phyloP scores from a whole-genome alignment of 2,113 vertebrate species.

The Coregonus clupeaformis region DNA sequence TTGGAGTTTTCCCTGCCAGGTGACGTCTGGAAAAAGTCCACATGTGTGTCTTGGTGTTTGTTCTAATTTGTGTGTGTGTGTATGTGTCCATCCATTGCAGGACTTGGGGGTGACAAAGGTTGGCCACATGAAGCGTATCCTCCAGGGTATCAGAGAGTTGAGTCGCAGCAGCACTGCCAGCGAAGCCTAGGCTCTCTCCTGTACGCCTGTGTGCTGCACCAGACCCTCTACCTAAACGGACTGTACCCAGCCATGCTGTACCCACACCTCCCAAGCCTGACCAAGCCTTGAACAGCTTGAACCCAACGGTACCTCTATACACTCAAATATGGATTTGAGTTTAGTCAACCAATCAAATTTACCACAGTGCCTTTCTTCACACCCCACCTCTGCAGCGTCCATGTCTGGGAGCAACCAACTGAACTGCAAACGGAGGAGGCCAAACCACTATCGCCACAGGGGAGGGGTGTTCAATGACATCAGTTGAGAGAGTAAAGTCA shows the following conservation, averaged over 20 bases:
- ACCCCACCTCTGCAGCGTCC: neutral
- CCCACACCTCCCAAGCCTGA: neutral
- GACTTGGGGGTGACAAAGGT: conserved; percentile 97
- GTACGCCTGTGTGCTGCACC: conserved; percentile 63
- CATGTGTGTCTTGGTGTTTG: neutral
- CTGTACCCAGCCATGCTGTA: neutral
- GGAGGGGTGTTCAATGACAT: neutral
- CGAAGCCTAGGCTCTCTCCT: conserved; percentile 80
- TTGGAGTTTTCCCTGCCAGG: too few species aligned
- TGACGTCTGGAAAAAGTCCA: too few species aligned
- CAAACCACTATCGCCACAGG: neutral
- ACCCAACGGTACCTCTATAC: neutral
- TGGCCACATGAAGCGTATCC: conserved; percentile 96
- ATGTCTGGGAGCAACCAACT: neutral
- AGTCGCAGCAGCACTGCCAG: conserved; percentile 82
- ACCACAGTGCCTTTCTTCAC: neutral
- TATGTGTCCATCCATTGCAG: conserved; percentile 62
- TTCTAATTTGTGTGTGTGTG: neutral
- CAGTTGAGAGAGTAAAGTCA: neutral
- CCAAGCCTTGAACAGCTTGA: neutral
- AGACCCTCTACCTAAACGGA: conserved; percentile 10
- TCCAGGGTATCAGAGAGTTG: conserved; percentile 93
- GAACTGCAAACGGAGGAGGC: neutral
- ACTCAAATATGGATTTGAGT: neutral
- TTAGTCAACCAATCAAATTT: neutral